phyloP scores from a whole-genome alignment of 2,797 vertebrate species.

The Chelidonichthys spinosus region DNA sequence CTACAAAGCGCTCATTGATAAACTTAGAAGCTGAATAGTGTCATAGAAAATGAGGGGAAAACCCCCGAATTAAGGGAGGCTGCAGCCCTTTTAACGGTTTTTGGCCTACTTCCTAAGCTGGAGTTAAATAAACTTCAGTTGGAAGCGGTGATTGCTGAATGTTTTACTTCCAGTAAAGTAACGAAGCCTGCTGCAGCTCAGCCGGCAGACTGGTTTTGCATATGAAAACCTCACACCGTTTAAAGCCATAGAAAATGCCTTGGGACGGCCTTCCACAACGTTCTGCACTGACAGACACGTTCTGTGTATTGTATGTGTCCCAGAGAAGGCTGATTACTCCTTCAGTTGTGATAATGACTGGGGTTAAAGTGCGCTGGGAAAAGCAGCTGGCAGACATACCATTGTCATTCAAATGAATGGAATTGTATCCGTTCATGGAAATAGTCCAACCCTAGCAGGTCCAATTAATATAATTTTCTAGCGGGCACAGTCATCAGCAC shows the following conservation, averaged over 20 bases:
- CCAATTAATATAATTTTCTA: slow-evolving; percentile 79
- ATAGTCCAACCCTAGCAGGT: slow-evolving; percentile 58
- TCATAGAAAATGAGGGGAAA: slow-evolving; percentile 75
- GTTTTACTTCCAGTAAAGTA: slow-evolving; percentile 69
- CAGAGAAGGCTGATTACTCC: slow-evolving; percentile 74
- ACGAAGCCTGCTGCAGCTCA: slow-evolving; percentile 58
- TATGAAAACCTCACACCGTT: slow-evolving; percentile 75
- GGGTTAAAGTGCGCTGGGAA: slow-evolving; percentile 78
- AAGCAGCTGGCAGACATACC: slow-evolving; percentile 78
- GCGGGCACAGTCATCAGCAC: slow-evolving; percentile 59
- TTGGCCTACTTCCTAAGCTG: slow-evolving; percentile 65
- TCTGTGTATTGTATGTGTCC: slow-evolving; percentile 67
- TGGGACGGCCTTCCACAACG: slow-evolving; percentile 66
- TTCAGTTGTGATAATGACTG: slow-evolving; percentile 78
- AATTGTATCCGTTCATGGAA: slow-evolving; percentile 71
- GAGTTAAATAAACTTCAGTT: slow-evolving; percentile 79
- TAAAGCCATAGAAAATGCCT: slow-evolving; percentile 63
- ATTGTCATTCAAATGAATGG: slow-evolving; percentile 83
- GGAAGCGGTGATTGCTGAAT: slow-evolving; percentile 64
- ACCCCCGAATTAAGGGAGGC: slow-evolving; percentile 67
- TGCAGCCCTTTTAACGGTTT: slow-evolving; percentile 74
- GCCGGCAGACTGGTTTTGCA: slow-evolving; percentile 73
- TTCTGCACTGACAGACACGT: slow-evolving; percentile 73
- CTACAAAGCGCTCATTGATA: slow-evolving; percentile 86
- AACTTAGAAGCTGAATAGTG: slow-evolving; percentile 78